Percentiles rank a stretch among this genome's conserved stretches.
These are phyloP conservation scores for Octodonta nipae DNA, from an alignment of 2,888 invertebrate species.

Conservation along the genomic window DNA sequence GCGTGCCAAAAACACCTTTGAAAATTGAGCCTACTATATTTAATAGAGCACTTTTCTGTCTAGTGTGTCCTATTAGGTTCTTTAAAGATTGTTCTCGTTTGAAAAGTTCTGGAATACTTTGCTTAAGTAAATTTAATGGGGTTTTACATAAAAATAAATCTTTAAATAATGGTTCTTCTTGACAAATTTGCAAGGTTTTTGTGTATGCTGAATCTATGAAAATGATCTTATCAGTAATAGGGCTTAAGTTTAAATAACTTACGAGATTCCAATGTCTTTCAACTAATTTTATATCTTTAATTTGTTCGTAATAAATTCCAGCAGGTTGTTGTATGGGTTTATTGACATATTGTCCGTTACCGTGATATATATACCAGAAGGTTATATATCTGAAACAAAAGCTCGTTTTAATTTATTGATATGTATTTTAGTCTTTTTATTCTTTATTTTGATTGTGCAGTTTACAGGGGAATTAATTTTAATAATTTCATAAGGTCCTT, in stretches of 20 bases:
- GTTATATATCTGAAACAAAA: conserved; percentile 8
- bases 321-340: conserved; percentile 2
- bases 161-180: neutral
- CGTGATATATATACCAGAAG: neutral
- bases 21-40: conserved; percentile 9
- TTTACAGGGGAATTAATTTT: conserved; percentile 8
- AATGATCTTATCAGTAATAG: conserved; percentile 6
- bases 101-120: neutral
- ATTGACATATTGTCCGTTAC: conserved; percentile 2
- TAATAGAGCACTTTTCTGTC: conserved; percentile 6
- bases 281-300: conserved; percentile 6
- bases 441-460: conserved; percentile 4
- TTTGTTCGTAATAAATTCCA: conserved; percentile 9
- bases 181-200: conserved; percentile 7
- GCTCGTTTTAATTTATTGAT: conserved; percentile 11
- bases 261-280: conserved; percentile 9
- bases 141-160: conserved; percentile 6
- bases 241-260: conserved; percentile 7
- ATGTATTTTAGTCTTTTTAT: conserved; percentile 12
- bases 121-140: conserved; percentile 2
- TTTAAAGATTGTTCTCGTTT: conserved; percentile 2
- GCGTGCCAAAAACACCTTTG: conserved; percentile 11
- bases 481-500: conserved; percentile 10
- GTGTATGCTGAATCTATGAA: conserved; percentile 6
- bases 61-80: conserved; percentile 1